Evolutionary conservation across 2,888 invertebrate genomes (phyloP), one percentile per base, ranked within the genome.

Genomic region (Nomada hirtipes): DNA sequence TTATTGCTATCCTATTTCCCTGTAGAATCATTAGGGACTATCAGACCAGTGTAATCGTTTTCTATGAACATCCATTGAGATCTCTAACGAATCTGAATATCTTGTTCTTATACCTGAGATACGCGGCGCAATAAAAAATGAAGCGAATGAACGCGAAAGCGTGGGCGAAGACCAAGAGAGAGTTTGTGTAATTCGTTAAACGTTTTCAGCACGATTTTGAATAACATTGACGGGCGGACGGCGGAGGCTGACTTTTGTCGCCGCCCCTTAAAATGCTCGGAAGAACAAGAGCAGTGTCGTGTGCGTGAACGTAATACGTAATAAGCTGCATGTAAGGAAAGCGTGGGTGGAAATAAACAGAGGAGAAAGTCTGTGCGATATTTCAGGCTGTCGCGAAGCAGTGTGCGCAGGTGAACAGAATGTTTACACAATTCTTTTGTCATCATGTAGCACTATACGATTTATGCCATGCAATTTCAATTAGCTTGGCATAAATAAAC

Each of bases 261-360:
- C 10, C 47, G 20, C 36, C 13, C 47, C 47, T 60, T 11, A 3
- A 60, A 29, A 55, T 20, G 52, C 65, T 44, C 18, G 44, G 11
- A 47, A 23, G 13, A 10, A 57, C 65, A 67, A 73, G 65, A 50
- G n/a, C 47, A 13, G 67, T 67, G 18, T 7, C 67, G 20, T 20
- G 26, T 64, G 53, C 55, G 53, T 26, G 20, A 7, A 29, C 0
- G 72, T 18, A 20, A 64, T 18, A 29, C 44, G 72, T 18, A 50
- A 55, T 55, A 64, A 73, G 44, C 10, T 47, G 64, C 26, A 20
- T 44, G 29, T 29, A 7, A 63, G 29, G 64, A 29, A 73, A 57
- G 47, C 57, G 57, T 36, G 18, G 65, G 36, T 73, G 64, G 47
- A 57, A 47, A 57, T 57, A 29, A 57, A 47, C 29, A 36, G 47